phyloP scores from a whole-genome alignment of 2,888 invertebrate genomes.

The Synergus laeviventris region DNA sequence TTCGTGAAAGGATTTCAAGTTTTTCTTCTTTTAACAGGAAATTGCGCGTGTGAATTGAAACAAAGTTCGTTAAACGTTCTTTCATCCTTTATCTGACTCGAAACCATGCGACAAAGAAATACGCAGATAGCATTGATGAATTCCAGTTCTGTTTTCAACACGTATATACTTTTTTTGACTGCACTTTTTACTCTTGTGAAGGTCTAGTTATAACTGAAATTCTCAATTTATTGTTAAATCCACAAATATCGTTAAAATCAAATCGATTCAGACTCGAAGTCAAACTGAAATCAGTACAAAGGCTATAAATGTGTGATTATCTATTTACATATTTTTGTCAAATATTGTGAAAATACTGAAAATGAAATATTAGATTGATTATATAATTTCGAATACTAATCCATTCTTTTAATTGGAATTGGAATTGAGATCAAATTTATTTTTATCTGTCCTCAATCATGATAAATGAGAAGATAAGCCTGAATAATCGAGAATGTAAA shows the following conservation, averaged over 20 bases:
- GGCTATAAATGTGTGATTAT: too few species aligned
- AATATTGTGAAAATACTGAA: too few species aligned
- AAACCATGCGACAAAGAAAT: conserved; percentile 27
- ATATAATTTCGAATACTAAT: too few species aligned
- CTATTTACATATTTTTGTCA: too few species aligned
- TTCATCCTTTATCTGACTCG: conserved; percentile 1
- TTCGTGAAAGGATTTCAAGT: neutral
- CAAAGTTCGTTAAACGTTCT: conserved; percentile 2
- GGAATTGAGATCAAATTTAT: neutral
- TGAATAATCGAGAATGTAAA: conserved; percentile 29
- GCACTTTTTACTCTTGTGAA: neutral
- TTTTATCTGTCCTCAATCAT: neutral
- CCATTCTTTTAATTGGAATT: too few species aligned
- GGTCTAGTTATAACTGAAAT: neutral
- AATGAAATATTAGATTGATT: too few species aligned
- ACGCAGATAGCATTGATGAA: conserved; percentile 16
- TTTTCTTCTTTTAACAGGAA: neutral
- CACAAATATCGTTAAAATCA: too few species aligned
- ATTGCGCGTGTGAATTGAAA: conserved; percentile 13
- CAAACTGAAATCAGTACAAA: too few species aligned
- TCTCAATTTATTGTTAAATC: neutral
- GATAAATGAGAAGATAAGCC: conserved; percentile 30
- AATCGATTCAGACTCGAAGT: too few species aligned
- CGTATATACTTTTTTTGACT: conserved; percentile 6
- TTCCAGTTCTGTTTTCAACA: neutral